Evolutionary conservation across 2,113 vertebrate genomes (phyloP).

Genomic region (Condylura cristata): DNA sequence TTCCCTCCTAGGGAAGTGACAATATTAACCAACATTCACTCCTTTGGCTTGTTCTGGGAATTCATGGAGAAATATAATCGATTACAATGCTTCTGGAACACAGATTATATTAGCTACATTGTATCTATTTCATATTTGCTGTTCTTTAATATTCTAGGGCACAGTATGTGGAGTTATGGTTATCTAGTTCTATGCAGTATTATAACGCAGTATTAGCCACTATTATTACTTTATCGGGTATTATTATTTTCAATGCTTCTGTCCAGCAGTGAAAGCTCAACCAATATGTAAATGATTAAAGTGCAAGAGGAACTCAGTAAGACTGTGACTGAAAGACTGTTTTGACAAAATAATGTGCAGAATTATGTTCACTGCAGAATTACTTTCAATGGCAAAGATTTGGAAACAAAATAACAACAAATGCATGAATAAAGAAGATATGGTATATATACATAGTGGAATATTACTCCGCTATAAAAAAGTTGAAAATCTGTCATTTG

Average conservation of each 20-base stretch:
- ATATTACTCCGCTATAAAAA: background rate
- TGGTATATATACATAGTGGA: background rate
- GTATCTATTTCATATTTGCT: background rate
- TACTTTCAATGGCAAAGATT: background rate
- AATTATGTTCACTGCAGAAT: background rate
- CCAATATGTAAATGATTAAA: background rate
- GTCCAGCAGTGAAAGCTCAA: background rate
- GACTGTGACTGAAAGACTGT: background rate
- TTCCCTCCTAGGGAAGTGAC: background rate
- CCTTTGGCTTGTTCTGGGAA: background rate
- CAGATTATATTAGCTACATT: background rate
- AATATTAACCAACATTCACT: background rate
- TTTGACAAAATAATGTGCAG: background rate
- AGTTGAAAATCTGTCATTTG: background rate
- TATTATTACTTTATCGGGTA: background rate
- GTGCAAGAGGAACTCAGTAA: background rate
- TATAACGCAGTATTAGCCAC: background rate
- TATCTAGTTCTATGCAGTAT: background rate
- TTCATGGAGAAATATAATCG: background rate
- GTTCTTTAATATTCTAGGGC: background rate
- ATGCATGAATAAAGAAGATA: background rate
- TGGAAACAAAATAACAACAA: background rate
- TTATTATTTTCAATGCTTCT: conserved; percentile 35
- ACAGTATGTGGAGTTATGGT: background rate
- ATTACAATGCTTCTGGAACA: background rate